These are phyloP conservation scores for Egretta garzetta DNA, from an alignment of 2,113 vertebrate genomes.

Conservation along the genomic window DNA sequence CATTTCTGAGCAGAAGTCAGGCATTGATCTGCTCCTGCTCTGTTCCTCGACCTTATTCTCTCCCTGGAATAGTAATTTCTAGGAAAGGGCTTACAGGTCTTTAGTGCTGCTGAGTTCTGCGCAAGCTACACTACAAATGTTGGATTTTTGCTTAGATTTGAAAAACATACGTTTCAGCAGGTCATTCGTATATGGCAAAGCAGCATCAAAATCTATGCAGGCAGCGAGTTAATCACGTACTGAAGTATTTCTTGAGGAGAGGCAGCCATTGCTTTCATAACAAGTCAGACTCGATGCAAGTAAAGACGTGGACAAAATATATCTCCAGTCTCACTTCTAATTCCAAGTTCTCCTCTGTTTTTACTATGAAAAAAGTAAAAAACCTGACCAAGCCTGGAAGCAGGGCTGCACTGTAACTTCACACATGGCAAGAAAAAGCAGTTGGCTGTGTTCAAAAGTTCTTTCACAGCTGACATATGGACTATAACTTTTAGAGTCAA, in stretches of 20 bases:
- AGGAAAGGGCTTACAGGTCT: background rate
- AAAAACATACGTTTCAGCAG: background rate
- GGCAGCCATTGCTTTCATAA: background rate
- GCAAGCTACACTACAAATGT: background rate
- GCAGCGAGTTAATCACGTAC: background rate
- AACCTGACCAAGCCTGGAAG: background rate
- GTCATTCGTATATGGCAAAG: background rate
- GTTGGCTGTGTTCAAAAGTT: background rate
- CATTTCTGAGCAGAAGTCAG: background rate
- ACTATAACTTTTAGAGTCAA: background rate
- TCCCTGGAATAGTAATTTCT: background rate
- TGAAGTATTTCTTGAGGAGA: background rate
- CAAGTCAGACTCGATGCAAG: background rate
- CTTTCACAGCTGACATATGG: background rate
- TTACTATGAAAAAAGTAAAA: background rate
- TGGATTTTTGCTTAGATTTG: background rate
- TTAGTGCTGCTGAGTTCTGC: background rate
- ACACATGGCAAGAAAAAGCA: background rate
- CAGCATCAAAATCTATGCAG: background rate
- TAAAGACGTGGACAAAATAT: background rate
- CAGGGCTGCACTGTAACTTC: background rate
- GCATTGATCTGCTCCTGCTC: background rate
- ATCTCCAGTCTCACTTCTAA: background rate
- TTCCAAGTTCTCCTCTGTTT: constrained; percentile 1
- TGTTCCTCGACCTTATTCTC: background rate